These are phyloP conservation scores for Trissolcus basalis DNA, from an alignment of 1,140 invertebrate genomes.

Conservation along the genomic window DNA sequence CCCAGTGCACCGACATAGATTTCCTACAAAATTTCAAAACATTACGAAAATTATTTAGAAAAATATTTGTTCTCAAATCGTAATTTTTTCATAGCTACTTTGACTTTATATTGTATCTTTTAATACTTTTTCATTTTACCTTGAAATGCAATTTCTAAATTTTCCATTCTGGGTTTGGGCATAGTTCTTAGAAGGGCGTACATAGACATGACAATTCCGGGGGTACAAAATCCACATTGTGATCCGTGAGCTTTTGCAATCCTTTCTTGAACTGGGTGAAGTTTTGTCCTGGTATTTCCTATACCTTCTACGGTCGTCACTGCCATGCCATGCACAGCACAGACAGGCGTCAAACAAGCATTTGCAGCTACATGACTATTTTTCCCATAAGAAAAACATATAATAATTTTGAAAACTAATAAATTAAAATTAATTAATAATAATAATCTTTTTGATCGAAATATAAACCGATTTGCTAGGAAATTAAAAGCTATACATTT, in stretches of 20 bases:
- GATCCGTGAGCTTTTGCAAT: conserved; percentile 92
- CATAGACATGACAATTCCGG: conserved; percentile 97
- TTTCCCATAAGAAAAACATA: conserved; percentile 31
- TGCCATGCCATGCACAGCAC: conserved; percentile 87
- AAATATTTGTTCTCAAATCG: too few relatives aligned
- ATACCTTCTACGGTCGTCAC: conserved; percentile 94
- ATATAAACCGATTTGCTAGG: too few relatives aligned
- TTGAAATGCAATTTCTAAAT: conserved; percentile 90
- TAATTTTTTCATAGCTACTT: too few relatives aligned
- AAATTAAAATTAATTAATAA: too few relatives aligned
- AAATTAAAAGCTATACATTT: too few relatives aligned
- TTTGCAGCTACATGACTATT: conserved; percentile 91
- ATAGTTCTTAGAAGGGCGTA: conserved; percentile 86
- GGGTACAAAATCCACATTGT: conserved; percentile 94
- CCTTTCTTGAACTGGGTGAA: conserved; percentile 91
- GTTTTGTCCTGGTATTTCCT: conserved; percentile 81
- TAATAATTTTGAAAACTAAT: not conserved
- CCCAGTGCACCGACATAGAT: conserved; percentile 93
- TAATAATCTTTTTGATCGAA: too few relatives aligned
- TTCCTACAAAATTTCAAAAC: conserved; percentile 77
- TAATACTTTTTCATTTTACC: conserved; percentile 66
- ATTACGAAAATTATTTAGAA: too few relatives aligned
- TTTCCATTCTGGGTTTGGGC: conserved; percentile 81
- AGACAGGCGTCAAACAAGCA: conserved; percentile 90
- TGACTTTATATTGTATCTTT: too few relatives aligned